These are phyloP conservation scores for Pangasius sanitwongsei DNA, from an alignment of 2,797 vertebrate species.

Conservation along the genomic window DNA sequence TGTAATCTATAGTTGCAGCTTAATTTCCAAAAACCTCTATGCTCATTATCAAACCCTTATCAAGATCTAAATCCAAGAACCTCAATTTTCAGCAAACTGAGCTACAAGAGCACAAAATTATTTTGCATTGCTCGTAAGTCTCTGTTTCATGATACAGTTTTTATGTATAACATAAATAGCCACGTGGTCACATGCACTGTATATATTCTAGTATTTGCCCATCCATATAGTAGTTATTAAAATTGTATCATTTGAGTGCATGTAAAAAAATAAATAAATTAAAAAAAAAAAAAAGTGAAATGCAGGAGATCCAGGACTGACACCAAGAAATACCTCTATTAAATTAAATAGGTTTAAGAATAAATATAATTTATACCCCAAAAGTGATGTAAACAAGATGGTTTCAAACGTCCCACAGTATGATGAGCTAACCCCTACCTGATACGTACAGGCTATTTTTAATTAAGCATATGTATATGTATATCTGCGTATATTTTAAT, in stretches of 20 bases:
- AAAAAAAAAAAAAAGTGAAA: too few species aligned
- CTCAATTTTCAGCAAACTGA: background rate
- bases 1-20: background rate
- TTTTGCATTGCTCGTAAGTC: background rate
- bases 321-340: background rate
- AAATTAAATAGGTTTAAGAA: background rate
- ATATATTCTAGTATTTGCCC: background rate
- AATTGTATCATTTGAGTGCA: background rate
- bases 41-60: background rate
- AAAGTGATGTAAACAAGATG: slow-evolving; percentile 1
- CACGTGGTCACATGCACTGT: background rate
- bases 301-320: background rate
- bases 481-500: slow-evolving; percentile 32
- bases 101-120: background rate
- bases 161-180: background rate
- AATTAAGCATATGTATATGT: slow-evolving; percentile 22
- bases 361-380: slow-evolving; percentile 4
- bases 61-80: background rate
- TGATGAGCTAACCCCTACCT: background rate
- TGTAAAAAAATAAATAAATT: background rate
- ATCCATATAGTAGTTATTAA: background rate
- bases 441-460: slow-evolving; percentile 21
- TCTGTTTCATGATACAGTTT: background rate
- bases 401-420: background rate
- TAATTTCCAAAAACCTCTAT: background rate